These are phyloP conservation scores for Peromyscus melanophrys DNA, from an alignment of 2,797 vertebrate genomes.

Conservation along the genomic window DNA sequence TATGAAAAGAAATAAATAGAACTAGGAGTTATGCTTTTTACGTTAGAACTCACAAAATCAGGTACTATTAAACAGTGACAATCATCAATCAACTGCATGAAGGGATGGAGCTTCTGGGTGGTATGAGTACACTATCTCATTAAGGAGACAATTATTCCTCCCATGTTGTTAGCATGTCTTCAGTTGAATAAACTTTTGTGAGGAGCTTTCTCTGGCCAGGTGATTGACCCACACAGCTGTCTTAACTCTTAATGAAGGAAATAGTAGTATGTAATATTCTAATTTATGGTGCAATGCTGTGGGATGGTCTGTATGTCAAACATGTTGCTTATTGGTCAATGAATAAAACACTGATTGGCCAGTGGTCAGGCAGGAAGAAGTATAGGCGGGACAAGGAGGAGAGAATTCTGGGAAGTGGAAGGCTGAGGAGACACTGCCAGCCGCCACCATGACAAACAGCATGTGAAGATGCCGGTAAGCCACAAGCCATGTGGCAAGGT, in stretches of 20 bases:
- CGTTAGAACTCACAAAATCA: background rate
- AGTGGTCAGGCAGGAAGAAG: too few relatives aligned
- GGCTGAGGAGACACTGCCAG: too few relatives aligned
- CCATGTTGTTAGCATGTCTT: too few relatives aligned
- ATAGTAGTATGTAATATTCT: background rate
- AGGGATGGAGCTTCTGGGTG: background rate
- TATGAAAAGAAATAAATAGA: background rate
- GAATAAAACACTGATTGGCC: too few relatives aligned
- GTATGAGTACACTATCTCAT: background rate
- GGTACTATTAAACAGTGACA: background rate
- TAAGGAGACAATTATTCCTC: background rate
- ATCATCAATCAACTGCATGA: background rate
- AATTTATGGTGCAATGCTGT: background rate
- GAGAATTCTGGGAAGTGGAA: too few relatives aligned
- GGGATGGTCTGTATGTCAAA: too few relatives aligned
- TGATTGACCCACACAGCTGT: background rate
- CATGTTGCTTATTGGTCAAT: too few relatives aligned
- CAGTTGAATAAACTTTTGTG: background rate
- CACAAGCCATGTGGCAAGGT: too few relatives aligned
- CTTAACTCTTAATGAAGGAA: background rate
- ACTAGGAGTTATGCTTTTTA: background rate
- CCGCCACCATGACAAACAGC: too few relatives aligned
- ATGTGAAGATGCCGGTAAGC: too few relatives aligned
- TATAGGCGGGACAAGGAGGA: too few relatives aligned
- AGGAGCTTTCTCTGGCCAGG: background rate